These are phyloP conservation scores for Typhlichthys subterraneus DNA, from an alignment of 2,797 vertebrate species.

Conservation along the genomic window DNA sequence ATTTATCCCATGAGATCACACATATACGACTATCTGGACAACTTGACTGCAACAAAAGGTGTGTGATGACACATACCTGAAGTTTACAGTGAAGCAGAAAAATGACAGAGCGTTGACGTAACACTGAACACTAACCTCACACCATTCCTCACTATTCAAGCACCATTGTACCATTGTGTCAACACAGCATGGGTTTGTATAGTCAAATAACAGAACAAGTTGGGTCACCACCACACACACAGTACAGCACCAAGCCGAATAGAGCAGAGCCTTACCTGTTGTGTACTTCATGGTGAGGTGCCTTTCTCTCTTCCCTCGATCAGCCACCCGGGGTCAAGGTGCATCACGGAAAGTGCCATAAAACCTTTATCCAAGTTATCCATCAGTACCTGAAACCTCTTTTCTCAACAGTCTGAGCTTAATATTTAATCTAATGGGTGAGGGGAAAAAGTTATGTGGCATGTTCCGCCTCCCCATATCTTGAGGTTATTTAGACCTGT, in stretches of 20 bases:
- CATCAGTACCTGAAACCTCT: conserved; percentile 55
- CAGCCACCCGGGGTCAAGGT: conserved; percentile 65
- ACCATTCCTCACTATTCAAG: neutral
- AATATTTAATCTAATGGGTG: conserved; percentile 78
- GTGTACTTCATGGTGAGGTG: conserved; percentile 70
- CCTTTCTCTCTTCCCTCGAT: conserved; percentile 11
- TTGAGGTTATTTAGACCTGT: neutral
- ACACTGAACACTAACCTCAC: neutral
- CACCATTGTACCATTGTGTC: neutral
- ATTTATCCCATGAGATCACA: neutral
- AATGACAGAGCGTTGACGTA: neutral
- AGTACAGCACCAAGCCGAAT: neutral
- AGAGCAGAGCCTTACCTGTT: conserved; percentile 67
- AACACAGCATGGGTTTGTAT: conserved; percentile 5
- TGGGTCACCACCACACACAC: neutral
- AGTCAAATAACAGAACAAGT: conserved; percentile 5
- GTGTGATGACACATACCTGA: neutral
- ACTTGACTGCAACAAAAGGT: too few species aligned
- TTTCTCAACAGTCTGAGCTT: conserved; percentile 64
- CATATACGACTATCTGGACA: neutral
- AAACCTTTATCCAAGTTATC: conserved; percentile 15
- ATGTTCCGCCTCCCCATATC: neutral
- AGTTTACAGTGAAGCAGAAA: conserved; percentile 3
- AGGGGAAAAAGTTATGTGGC: conserved; percentile 10
- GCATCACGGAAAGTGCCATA: conserved; percentile 62